Conservation (phyloP, 1,140 invertebrate genomes). For the Drosophila kepulauana region DNA sequence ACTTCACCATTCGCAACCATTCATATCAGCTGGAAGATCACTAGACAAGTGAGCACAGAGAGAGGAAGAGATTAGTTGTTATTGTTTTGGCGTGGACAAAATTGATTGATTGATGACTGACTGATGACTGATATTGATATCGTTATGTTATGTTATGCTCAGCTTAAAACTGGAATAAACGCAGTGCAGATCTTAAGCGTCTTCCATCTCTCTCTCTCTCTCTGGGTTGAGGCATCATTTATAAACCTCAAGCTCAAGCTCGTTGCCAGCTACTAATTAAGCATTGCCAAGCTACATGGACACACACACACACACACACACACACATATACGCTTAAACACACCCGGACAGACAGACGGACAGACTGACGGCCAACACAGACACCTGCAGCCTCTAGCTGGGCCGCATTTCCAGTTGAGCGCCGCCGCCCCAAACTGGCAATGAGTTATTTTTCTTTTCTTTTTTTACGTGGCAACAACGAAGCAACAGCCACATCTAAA, state of each 20-base stretch:
- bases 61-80: neutral
- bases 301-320: slow-evolving; percentile 29
- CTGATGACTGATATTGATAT: slow-evolving; percentile 14
- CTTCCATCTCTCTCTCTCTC: neutral
- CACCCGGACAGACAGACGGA: neutral
- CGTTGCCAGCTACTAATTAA: slow-evolving; percentile 72
- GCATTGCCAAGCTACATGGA: slow-evolving; percentile 45
- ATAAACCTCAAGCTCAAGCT: slow-evolving; percentile 52
- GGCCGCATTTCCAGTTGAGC: slow-evolving; percentile 78
- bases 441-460: slow-evolving; percentile 43
- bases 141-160: neutral
- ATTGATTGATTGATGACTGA: slow-evolving; percentile 36
- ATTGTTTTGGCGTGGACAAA: slow-evolving; percentile 28
- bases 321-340: neutral
- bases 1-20: slow-evolving; percentile 60
- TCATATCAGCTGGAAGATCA: neutral
- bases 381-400: slow-evolving; percentile 70
- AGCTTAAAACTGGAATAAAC: slow-evolving; percentile 21
- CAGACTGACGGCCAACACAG: slow-evolving; percentile 18
- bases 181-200: slow-evolving; percentile 7
- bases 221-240: slow-evolving; percentile 40
- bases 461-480: slow-evolving; percentile 46
- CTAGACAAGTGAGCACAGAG: neutral
- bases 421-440: slow-evolving; percentile 73
- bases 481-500: slow-evolving; percentile 23